phyloP scores from a whole-genome alignment of 35 echinoderm and acorn worm genomes.

The Heliocidaris erythrogramma region DNA sequence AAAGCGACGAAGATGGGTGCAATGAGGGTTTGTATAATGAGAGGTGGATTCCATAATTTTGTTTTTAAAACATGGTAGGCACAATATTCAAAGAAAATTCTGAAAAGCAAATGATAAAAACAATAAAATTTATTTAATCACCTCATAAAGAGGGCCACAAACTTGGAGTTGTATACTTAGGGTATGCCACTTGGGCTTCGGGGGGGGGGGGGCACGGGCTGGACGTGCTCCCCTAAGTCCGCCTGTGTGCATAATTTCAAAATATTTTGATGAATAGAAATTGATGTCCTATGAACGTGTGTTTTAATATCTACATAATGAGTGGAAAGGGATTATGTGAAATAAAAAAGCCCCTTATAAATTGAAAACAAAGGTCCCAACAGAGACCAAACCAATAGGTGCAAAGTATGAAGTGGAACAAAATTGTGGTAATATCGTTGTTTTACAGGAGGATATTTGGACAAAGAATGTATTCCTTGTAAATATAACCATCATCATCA shows the following conservation, averaged over 20 bases:
- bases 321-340: too few species aligned
- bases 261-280: too few species aligned
- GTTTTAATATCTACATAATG: neutral
- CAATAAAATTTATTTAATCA: neutral
- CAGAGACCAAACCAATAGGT: too few species aligned
- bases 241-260: neutral
- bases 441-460: neutral
- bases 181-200: neutral
- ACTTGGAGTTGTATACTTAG: neutral
- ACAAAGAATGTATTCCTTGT: neutral
- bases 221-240: too few species aligned
- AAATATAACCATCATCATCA: neutral
- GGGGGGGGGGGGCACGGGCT: too few species aligned
- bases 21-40: conserved; percentile 19
- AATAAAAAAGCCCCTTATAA: neutral
- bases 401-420: too few species aligned
- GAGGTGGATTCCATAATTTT: neutral
- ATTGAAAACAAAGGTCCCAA: neutral
- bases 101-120: neutral
- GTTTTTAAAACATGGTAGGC: neutral
- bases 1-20: conserved; percentile 54
- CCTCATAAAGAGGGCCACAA: neutral
- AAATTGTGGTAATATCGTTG: neutral
- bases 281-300: too few species aligned
- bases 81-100: too few species aligned